phyloP scores from a whole-genome alignment of 1,140 invertebrate genomes.

The Anadara kagoshimensis region DNA sequence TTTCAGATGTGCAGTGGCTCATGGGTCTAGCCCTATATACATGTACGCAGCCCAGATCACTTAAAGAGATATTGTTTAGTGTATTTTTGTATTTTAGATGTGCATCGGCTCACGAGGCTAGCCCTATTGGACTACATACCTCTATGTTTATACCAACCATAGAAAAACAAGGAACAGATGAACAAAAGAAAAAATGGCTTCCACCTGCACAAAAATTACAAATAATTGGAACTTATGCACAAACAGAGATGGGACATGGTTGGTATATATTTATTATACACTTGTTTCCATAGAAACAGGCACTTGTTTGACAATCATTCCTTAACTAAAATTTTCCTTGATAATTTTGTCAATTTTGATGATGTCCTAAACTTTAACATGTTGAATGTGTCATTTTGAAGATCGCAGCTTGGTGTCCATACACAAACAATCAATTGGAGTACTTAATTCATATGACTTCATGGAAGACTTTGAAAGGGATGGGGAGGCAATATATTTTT shows the following conservation, averaged over 20 bases:
- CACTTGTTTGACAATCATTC: no score
- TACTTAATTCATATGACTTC: background rate
- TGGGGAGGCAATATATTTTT: no score
- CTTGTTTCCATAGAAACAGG: background rate
- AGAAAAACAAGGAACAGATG: conserved; percentile 88
- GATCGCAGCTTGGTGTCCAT: background rate
- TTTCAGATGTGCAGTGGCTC: background rate
- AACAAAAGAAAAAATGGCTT: conserved; percentile 91
- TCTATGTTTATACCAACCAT: conserved; percentile 94
- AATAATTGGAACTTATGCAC: conserved; percentile 95
- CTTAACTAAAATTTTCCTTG: background rate
- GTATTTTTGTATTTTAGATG: conserved; percentile 63
- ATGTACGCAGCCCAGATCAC: conserved; percentile 94
- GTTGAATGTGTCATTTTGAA: background rate
- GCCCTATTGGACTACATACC: conserved; percentile 78
- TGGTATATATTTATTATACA: conserved; percentile 64
- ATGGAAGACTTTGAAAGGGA: background rate
- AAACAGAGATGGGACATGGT: conserved; percentile 94
- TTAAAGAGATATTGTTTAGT: conserved; percentile 94
- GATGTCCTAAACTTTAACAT: background rate
- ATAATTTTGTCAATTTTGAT: background rate
- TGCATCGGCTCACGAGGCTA: conserved; percentile 11
- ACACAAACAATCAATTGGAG: background rate
- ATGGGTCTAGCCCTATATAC: conserved; percentile 28
- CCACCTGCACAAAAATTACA: conserved; percentile 85